Evolutionary conservation across 1,140 invertebrate species (phyloP).

Genomic region (Antheraea pernyi): DNA sequence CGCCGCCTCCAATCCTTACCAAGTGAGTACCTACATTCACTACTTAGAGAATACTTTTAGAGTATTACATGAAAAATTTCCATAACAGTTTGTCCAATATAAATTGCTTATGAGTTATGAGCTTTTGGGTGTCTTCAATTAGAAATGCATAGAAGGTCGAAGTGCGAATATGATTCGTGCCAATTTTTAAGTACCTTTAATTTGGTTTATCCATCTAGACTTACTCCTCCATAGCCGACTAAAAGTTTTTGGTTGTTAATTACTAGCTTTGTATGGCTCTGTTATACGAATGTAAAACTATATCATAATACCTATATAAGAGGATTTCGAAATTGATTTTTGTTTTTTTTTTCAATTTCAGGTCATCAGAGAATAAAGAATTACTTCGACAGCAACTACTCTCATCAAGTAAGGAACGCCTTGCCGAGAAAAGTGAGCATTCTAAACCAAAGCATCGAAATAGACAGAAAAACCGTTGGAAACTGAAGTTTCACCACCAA

Average conservation of each 20-base stretch:
- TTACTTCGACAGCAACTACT: slow-evolving; percentile 63
- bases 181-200: no score
- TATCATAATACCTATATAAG: neutral
- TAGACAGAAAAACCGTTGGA: slow-evolving; percentile 85
- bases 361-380: slow-evolving; percentile 67
- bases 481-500: slow-evolving; percentile 90
- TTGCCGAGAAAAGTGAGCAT: slow-evolving; percentile 42
- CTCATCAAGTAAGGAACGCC: slow-evolving; percentile 58
- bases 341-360: slow-evolving; percentile 37
- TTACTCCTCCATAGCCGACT: no score
- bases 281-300: no score
- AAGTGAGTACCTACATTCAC: neutral
- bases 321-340: neutral
- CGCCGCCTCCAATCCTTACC: slow-evolving; percentile 33
- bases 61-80: no score
- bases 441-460: slow-evolving; percentile 69
- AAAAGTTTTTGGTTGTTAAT: no score
- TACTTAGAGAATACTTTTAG: no score
- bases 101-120: no score
- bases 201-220: no score
- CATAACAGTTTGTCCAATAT: neutral
- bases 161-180: no score
- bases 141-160: no score
- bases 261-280: no score
- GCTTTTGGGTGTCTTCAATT: no score